Evolutionary conservation across 2,113 vertebrate species (phyloP), one percentile per base, ranked within the genome.

Genomic region (Heterocephalus glaber): DNA sequence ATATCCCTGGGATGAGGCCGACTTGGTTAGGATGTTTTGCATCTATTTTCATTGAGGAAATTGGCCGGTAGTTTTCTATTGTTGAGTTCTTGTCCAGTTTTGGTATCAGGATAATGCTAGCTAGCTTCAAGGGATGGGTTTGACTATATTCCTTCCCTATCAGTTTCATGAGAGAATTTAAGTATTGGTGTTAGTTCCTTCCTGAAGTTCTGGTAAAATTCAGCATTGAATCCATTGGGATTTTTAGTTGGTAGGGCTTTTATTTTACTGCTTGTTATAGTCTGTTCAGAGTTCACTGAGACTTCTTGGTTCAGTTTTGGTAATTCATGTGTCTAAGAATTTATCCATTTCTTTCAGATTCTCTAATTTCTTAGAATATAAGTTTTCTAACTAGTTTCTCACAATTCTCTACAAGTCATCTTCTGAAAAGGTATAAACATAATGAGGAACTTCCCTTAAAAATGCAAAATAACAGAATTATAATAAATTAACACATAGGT

Each of bases 401-500:
- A 61, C 60, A 61, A 26, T 30, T 49, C 26, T 77, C 72, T 77
- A 13, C 20, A 86, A 77, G 47, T 49, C 38, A 90, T 41, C 49
- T 68, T 83, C 35, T 90, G 35, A 93, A 87, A 95, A 85, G 26
- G 30, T 63, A 86, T 7, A 95, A 7, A 82, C 13, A 41, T 3
- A 83, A 96, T 38, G 47, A 81, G 12, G 30, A 94, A 82, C 0
- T 4, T 3, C 11, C 12, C 58, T 92, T 95, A 91, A 97, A 95
- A 49, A 77, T 33, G 74, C 22, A 95, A 94, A 92, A 54, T 58
- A 85, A 89, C 0, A 84, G 41, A 92, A 93, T 28, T 54, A 63
- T 6, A 96, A 86, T 92, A 95, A 93, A 92, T 26, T 80, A 95
- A 76, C 26, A n/a, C 92, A 88, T 80, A 38, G 3, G 92, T 44